Evolutionary conservation across 2,888 invertebrate species (phyloP).

Genomic region (Anthophora plumipes): DNA sequence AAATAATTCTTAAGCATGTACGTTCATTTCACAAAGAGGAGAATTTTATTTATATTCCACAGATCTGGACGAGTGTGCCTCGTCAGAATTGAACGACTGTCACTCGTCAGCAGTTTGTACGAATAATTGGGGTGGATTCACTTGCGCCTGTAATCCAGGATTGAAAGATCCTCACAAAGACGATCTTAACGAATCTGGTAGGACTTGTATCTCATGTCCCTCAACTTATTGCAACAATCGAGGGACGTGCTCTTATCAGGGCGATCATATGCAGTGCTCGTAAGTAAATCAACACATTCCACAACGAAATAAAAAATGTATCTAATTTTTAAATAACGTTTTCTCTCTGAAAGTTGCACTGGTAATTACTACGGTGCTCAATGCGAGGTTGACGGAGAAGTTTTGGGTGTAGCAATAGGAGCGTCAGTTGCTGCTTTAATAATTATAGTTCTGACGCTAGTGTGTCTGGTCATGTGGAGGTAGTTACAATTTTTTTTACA

Average conservation of each 20-base stretch:
- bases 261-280: constrained; percentile 90
- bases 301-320: not conserved
- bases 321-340: not conserved
- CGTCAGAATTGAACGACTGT: constrained; percentile 93
- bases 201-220: constrained; percentile 92
- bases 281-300: constrained; percentile 86
- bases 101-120: constrained; percentile 91
- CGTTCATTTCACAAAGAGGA: not conserved
- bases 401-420: constrained; percentile 95
- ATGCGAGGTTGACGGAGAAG: constrained; percentile 96
- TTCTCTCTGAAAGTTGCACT: constrained; percentile 88
- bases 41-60: constrained; percentile 49
- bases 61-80: constrained; percentile 95
- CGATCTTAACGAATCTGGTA: constrained; percentile 89
- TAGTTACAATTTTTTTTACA: constrained; percentile 79
- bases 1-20: not conserved
- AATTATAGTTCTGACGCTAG: constrained; percentile 94
- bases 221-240: constrained; percentile 92
- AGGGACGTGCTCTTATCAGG: constrained; percentile 93
- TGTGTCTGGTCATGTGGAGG: constrained; percentile 96
- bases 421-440: constrained; percentile 95
- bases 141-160: constrained; percentile 90
- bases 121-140: constrained; percentile 94
- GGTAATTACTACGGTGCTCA: constrained; percentile 94
- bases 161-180: constrained; percentile 91